Evolutionary conservation across 2,797 vertebrate genomes (phyloP), one percentile per base, ranked within the genome.

Genomic region (Hyperoplus immaculatus): DNA sequence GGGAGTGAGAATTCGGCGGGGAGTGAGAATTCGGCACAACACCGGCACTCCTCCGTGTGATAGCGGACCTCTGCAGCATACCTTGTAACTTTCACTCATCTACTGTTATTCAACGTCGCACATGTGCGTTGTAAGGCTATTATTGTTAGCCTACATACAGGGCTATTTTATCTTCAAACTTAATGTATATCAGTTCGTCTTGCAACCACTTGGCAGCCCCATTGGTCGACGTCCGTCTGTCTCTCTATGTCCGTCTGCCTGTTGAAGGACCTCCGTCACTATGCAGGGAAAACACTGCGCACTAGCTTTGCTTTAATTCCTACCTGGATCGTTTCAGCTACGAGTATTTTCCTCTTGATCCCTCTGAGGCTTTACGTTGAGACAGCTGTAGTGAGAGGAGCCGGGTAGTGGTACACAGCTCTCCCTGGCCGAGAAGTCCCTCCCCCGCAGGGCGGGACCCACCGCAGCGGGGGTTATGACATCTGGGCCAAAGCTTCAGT

Each of bases 361-460:
- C 63, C 38, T 57, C 47, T 47, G 16, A 13, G 75, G 64, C 16
- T 46, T 2, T 58, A 21, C 47, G 65, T 21, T 9, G 60, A 56
- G 55, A 53, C 9, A 4, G 18, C 0, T 13, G 60, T 12, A 13
- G 63, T 3, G 0, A 39, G 41, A 67, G 76, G 13, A 73, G 72
- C 50, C 5, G 54, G 46, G 4, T 10, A 8, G 15, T 13, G 7
- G 54, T 56, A 12, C 0, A 16, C 18, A 1, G 71, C 43, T 56
- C 29, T 53, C 6, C 39, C 7, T 76, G 65, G 49, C 89, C 82
- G 89, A 85, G 91, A 89, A 81, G 79, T 75, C 67, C 64, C 91
- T 10, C 89, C 89, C 77, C 64, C 43, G 3, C 16, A 2, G 72
- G 83, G 83, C 11, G 9, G 80, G 36, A 5, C 62, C 18, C 6